Percentiles rank a stretch among this genome's conserved stretches.
Conservation (phyloP, 1,140 invertebrate genomes). For the Teleogryllus occipitalis region DNA sequence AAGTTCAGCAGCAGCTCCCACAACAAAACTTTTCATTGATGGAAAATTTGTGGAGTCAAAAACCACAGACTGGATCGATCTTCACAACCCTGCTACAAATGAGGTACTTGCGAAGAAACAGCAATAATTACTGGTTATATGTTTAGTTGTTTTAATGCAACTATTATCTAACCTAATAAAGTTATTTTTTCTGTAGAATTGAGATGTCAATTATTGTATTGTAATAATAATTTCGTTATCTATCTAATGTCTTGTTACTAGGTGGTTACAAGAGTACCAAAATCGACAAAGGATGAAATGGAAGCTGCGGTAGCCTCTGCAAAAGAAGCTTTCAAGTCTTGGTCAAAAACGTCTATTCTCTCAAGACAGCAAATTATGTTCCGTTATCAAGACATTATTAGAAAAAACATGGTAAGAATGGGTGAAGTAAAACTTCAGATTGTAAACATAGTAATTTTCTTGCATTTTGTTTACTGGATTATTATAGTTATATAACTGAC, state of each 20-base stretch:
- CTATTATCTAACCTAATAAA: too few relatives aligned
- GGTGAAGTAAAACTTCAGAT: too few relatives aligned
- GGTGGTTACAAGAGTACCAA: conserved; percentile 76
- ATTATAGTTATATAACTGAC: background rate
- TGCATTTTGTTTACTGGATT: background rate
- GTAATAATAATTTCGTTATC: background rate
- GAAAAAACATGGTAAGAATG: conserved; percentile 56
- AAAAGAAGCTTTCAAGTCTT: conserved; percentile 72
- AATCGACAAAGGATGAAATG: conserved; percentile 87
- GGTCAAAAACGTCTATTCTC: conserved; percentile 88
- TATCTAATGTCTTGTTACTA: conserved; percentile 28
- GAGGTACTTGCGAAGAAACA: conserved; percentile 42
- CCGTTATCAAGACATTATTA: conserved; percentile 73
- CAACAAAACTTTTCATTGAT: conserved; percentile 91
- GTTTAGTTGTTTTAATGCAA: too few relatives aligned
- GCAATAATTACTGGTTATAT: too few relatives aligned
- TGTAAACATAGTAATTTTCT: background rate
- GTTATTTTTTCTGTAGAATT: too few relatives aligned
- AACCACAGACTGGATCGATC: conserved; percentile 84
- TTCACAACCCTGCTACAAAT: conserved; percentile 90
- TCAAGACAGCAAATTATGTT: conserved; percentile 95
- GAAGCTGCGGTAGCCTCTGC: conserved; percentile 78
- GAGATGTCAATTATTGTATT: too few relatives aligned
- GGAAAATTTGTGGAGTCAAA: conserved; percentile 93
- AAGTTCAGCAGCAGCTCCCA: conserved; percentile 36